A percentile compares a stretch with the other conserved stretches of the same genome.
These are phyloP conservation scores for Teleopsis dalmanni DNA, from an alignment of 1,140 invertebrate genomes.

Conservation along the genomic window DNA sequence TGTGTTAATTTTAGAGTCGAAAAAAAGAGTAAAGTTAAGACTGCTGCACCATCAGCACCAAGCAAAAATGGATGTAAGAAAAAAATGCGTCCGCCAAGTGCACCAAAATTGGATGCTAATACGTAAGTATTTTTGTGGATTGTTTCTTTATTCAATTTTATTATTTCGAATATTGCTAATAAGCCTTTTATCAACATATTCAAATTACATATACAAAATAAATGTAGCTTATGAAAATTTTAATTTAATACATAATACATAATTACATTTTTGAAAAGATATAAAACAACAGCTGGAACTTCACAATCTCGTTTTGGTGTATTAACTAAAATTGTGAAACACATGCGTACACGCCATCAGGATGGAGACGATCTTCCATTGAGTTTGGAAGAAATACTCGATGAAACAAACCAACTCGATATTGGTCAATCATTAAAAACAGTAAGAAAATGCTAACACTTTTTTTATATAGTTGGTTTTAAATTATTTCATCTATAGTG, in stretches of 20 bases:
- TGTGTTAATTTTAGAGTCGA: no score
- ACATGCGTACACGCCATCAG: constrained; percentile 90
- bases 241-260: no score
- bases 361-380: constrained; percentile 87
- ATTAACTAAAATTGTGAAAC: constrained; percentile 92
- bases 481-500: constrained; percentile 53
- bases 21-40: no score
- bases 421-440: constrained; percentile 77
- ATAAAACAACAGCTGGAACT: constrained; percentile 78
- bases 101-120: no score
- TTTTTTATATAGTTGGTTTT: not conserved
- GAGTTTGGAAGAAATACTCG: constrained; percentile 87
- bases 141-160: no score
- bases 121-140: no score
- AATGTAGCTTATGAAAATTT: not conserved
- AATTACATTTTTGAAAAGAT: constrained; percentile 49
- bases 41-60: no score
- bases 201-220: not conserved
- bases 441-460: constrained; percentile 44
- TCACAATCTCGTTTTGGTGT: constrained; percentile 91
- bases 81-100: no score
- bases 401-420: constrained; percentile 96
- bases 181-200: not conserved
- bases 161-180: not conserved
- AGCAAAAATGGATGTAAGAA: no score